Evolutionary conservation across 1,140 invertebrate species (phyloP), one percentile per base, ranked within the genome.

Genomic region (Megalopta genalis): DNA sequence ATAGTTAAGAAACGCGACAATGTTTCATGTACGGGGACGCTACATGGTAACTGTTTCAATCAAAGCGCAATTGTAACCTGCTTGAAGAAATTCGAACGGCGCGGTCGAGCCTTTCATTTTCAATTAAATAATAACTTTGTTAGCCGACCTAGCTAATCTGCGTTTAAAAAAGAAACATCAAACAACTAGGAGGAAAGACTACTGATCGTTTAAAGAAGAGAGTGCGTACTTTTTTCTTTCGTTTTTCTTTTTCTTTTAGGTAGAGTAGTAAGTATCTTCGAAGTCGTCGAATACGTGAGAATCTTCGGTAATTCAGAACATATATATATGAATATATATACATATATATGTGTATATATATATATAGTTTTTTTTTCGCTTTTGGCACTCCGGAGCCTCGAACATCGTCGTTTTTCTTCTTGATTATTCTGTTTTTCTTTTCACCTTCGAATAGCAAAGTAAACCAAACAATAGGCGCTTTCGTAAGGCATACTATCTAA

Each of bases 121-220:
- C 65, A 87, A 87, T 87, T 83, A 88, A 88, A 87, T 82, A 83
- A 86, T 83, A 86, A 82, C 67, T 82, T 84, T 68, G 64, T 82
- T 82, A 82, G 76, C 80, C 64, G 65, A 82, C 76, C 75, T 82
- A 82, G 76, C 76, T 82, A 82, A 79, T 82, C 76, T 79, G 80
- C 54, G 32, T 82, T 72, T 72, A 78, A 68, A 79, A 80, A 71
- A 68, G 69, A 79, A 77, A 71, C 52, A 77, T 66, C 42, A 60
- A 81, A 57, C 57, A 80, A 77, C 80, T 68, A 79, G 63, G 64
- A 71, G 65, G 57, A 82, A 82, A 67, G 57, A 71, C 75, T 81
- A 81, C 23, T 81, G 68, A 71, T 71, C 76, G 54, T 78, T 64
- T 52, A 52, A 65, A 77, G 66, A 81, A 78, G 67, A 72, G 68